phyloP scores from a whole-genome alignment of 2,888 invertebrate genomes.

The Diplazon laetatorius region DNA sequence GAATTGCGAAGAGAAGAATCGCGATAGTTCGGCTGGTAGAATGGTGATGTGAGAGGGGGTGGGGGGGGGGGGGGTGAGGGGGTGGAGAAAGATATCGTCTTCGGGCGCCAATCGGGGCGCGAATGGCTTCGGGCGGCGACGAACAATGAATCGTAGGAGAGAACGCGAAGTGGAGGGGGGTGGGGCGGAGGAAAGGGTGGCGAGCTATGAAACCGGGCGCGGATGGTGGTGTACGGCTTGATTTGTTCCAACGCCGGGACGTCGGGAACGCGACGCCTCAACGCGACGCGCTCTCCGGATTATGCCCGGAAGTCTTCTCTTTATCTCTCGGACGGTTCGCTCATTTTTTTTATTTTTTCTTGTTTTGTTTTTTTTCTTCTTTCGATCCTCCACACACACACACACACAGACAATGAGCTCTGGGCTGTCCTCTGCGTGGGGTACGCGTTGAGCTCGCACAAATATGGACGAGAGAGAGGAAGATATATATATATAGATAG shows the following conservation, averaged over 20 bases:
- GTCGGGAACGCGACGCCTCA: constrained; percentile 71
- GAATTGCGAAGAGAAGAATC: too few species aligned
- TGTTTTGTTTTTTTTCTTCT: constrained; percentile 29
- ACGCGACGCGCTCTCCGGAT: constrained; percentile 74
- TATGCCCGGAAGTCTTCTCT: constrained; percentile 82
- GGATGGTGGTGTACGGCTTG: constrained; percentile 74
- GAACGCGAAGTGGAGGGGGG: background rate
- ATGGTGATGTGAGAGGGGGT: too few species aligned
- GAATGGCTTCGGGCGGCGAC: constrained; percentile 60
- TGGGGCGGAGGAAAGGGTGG: constrained; percentile 17
- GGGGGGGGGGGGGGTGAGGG: background rate
- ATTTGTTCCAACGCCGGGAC: constrained; percentile 79
- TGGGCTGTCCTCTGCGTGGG: constrained; percentile 38
- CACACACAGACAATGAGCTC: constrained; percentile 33
- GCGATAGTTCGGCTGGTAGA: too few species aligned
- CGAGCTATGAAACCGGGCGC: constrained; percentile 34
- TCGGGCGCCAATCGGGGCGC: constrained; percentile 72
- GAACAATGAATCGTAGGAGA: constrained; percentile 64
- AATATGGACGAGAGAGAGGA: constrained; percentile 31
- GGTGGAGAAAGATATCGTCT: constrained; percentile 64
- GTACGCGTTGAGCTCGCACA: constrained; percentile 52
- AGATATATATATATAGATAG: too few species aligned
- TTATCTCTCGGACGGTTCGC: constrained; percentile 71
- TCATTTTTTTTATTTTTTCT: constrained; percentile 36
- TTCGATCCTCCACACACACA: constrained; percentile 49